Evolutionary conservation across 1,140 invertebrate species (phyloP), one percentile per base, ranked within the genome.

Genomic region (Apis florea): DNA sequence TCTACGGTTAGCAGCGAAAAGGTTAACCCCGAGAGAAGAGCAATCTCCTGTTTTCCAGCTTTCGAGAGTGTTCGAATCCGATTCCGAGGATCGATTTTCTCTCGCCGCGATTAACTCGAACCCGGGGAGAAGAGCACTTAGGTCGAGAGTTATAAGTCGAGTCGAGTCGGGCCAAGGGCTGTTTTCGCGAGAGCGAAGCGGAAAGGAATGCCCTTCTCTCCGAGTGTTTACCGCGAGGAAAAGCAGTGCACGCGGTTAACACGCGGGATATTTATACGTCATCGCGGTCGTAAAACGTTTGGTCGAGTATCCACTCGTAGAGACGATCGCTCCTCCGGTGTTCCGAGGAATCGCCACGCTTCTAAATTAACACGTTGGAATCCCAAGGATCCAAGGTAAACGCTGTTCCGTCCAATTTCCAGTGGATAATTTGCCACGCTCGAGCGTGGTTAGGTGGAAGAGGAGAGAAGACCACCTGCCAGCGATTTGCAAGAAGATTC

Each of bases 31-130:
- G n/a, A n/a, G n/a, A n/a, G n/a, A n/a, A n/a, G n/a, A n/a, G n/a
- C n/a, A n/a, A n/a, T n/a, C n/a, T n/a, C 31, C 31, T 6, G 31
- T 40, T 40, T 2, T 31, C 31, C 31, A 31, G 31, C 3, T 31
- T 31, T 40, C 4, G 31, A 40, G 31, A 40, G 83, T 26, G 70
- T 53, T n/a, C 70, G 69, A 72, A 51, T 58, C 63, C 47, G 56
- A 47, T 40, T 40, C 31, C 31, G 31, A 40, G 31, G 51, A 66
- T 51, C 80, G 82, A 89, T 88, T 90, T 88, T 82, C 79, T 88
- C 79, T 88, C 87, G 85, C 86, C 84, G 31, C 89, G 89, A 90
- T 90, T 90, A 91, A 84, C 83, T 68, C 31, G 53, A 59, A 63
- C 82, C 76, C 82, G 51, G 4, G 6, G 31, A 5, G 31, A n/a